Percentiles rank a stretch among this genome's conserved stretches.
These are phyloP conservation scores for Piaya cayana DNA, from an alignment of 2,113 vertebrate genomes.

Conservation along the genomic window DNA sequence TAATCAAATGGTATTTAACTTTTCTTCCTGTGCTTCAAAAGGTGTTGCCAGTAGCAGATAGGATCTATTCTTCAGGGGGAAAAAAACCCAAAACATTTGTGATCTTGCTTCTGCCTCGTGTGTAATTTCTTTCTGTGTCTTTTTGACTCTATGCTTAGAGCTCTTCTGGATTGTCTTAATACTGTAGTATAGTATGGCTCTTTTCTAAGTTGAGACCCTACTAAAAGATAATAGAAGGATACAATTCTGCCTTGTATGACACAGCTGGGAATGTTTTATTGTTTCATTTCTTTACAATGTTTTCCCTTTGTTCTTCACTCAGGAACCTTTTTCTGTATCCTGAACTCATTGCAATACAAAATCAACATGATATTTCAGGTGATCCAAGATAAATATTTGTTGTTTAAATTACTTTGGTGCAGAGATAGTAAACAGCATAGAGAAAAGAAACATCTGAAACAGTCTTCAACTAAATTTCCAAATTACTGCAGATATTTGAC, in stretches of 20 bases:
- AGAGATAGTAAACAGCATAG: conserved; percentile 9
- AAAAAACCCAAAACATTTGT: not conserved
- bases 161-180: not conserved
- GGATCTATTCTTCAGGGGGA: not conserved
- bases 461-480: not conserved
- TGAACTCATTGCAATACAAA: not conserved
- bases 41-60: not conserved
- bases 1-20: not conserved
- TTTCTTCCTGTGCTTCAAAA: not conserved
- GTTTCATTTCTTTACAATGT: not conserved
- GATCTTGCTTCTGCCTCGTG: not conserved
- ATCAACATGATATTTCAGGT: not conserved
- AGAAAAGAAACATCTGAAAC: conserved; percentile 29
- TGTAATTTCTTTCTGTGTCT: not conserved
- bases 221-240: not conserved
- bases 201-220: not conserved
- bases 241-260: not conserved
- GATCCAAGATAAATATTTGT: conserved; percentile 1
- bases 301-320: not conserved
- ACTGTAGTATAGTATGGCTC: not conserved
- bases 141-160: not conserved
- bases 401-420: conserved; percentile 1
- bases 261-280: not conserved
- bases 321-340: not conserved
- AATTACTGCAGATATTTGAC: conserved; percentile 4